Conservation (phyloP, 2,888 invertebrate genomes). For the Stenodera caucasica region DNA sequence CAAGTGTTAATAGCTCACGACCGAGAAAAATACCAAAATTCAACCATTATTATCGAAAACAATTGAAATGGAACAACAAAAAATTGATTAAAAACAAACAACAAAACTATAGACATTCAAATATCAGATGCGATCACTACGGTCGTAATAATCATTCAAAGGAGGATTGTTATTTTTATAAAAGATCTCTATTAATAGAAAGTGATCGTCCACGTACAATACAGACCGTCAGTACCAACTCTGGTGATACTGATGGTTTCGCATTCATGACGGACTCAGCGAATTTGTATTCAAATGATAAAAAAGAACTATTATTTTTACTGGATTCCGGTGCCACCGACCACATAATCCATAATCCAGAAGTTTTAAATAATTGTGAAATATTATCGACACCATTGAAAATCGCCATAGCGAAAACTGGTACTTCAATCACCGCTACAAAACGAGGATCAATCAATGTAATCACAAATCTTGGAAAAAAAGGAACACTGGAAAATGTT, state of each 20-base stretch:
- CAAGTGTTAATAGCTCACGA: background rate
- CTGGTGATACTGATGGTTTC: background rate
- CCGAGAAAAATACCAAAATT: too few relatives aligned
- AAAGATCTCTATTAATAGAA: constrained; percentile 25
- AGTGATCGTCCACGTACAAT: constrained; percentile 24
- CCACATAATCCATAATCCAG: constrained; percentile 15
- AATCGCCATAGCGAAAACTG: constrained; percentile 8
- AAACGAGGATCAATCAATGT: constrained; percentile 40
- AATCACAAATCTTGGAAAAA: constrained; percentile 33
- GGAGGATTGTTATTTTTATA: constrained; percentile 40
- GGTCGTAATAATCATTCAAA: constrained; percentile 42
- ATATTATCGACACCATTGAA: background rate
- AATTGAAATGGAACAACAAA: background rate
- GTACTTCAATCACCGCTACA: constrained; percentile 17
- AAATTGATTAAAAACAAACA: background rate
- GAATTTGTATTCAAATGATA: background rate
- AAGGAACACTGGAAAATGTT: constrained; percentile 29
- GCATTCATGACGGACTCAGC: background rate
- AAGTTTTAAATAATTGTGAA: constrained; percentile 8
- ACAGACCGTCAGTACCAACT: constrained; percentile 14
- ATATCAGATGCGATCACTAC: constrained; percentile 42
- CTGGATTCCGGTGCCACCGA: constrained; percentile 19
- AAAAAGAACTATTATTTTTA: constrained; percentile 2
- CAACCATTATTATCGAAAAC: background rate
- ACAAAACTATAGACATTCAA: background rate